Evolutionary conservation across 1,140 invertebrate species (phyloP).

Genomic region (Atopsyche davidsoni): DNA sequence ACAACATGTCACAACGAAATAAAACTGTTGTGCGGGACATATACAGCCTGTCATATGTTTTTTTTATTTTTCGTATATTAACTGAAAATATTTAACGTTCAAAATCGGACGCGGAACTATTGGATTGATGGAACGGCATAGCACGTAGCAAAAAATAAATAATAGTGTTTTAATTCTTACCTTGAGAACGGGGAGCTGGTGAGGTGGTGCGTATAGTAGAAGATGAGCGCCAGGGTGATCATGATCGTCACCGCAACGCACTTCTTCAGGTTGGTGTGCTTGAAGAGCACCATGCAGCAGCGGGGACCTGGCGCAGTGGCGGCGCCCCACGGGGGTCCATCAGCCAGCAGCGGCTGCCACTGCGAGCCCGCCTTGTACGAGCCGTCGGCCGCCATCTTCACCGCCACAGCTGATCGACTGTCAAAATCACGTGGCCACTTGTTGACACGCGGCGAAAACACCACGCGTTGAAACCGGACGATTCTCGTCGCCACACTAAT

Average conservation of each 20-base stretch:
- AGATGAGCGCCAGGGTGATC: slow-evolving; percentile 63
- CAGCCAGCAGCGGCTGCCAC: slow-evolving; percentile 36
- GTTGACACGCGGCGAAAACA: not conserved
- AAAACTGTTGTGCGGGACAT: too few species aligned
- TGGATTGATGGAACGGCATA: too few species aligned
- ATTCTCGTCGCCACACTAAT: too few species aligned
- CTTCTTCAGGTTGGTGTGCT: slow-evolving; percentile 63
- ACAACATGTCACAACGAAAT: too few species aligned
- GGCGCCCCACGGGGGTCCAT: slow-evolving; percentile 36
- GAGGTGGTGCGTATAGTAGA: slow-evolving; percentile 69
- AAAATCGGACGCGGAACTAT: too few species aligned
- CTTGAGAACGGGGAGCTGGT: slow-evolving; percentile 63
- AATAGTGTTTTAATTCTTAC: too few species aligned
- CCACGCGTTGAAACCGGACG: not conserved
- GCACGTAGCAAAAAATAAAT: too few species aligned
- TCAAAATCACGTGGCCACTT: not conserved
- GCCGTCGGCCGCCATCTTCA: slow-evolving; percentile 32
- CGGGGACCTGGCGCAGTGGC: slow-evolving; percentile 38
- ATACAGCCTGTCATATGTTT: too few species aligned
- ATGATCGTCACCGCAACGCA: slow-evolving; percentile 61
- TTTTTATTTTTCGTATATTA: too few species aligned
- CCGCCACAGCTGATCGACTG: slow-evolving; percentile 18
- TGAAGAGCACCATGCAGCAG: slow-evolving; percentile 53
- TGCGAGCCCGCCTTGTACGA: slow-evolving; percentile 30
- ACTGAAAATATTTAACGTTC: too few species aligned